Evolutionary conservation across 1,140 invertebrate species (phyloP), one percentile per base, ranked within the genome.

Genomic region (Dendroctonus valens): DNA sequence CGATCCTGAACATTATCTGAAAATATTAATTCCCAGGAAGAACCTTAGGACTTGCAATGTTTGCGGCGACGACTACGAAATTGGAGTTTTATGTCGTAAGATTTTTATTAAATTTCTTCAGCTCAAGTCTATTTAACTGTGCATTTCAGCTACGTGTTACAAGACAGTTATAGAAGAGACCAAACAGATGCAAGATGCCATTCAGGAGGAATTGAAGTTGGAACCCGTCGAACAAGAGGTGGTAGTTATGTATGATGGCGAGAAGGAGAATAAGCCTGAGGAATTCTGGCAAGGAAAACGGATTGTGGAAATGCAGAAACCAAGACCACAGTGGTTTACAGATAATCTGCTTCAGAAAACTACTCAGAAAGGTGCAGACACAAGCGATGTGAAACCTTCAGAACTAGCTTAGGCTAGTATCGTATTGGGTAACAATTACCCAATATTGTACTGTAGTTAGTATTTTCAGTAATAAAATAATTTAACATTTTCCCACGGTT

Each of bases 51-150:
- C 84, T 0, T 96, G 94, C 74, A 77, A 84, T 59, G 83, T 83
- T 51, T 96, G 94, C 82, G 93, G 93, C 15, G 86, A 93, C 78
- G 81, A 89, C 80, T 84, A 95, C 77, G 88, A 93, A 81, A 79
- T 82, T 51, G 84, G 86, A 38, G 80, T 84, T 53, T 79, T 96
- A 39, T 97, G 94, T 79, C 85, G 93, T 92, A 85, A 85, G 82
- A 83, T 62, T 38, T 67, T 46, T 44, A 65, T 38, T 41, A 64
- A 63, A 41, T 6, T 7, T 12, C n/a, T 15, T 58, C 26, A 40
- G 7, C 12, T 39, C 8, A 15, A 39, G 14, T 15, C 37, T 66
- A 51, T 44, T 26, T 14, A 65, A 55, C 46, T 37, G 37, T 41
- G 55, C 3, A 50, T 79, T 78, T 61, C 72, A 90, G 90, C 82